Percentiles rank a stretch among this genome's conserved stretches.
These are phyloP conservation scores for Brevipalpus yothersi DNA, from an alignment of 1,140 invertebrate species.

Conservation along the genomic window DNA sequence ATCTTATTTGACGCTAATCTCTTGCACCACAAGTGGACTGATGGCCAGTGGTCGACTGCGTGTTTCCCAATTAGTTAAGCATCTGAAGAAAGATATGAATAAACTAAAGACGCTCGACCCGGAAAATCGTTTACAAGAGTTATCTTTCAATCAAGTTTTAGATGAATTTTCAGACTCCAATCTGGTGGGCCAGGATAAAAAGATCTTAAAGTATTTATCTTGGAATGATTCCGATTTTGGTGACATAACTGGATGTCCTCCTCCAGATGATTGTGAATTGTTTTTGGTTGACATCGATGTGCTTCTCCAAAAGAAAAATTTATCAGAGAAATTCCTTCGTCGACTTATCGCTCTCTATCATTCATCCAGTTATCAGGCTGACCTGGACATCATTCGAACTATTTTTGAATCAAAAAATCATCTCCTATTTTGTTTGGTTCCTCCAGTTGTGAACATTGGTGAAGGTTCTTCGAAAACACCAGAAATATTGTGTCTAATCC, in stretches of 20 bases:
- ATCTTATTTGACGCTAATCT: slow-evolving; percentile 77
- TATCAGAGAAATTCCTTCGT: slow-evolving; percentile 81
- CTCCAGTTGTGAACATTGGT: slow-evolving; percentile 35
- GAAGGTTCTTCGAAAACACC: slow-evolving; percentile 29
- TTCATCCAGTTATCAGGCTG: slow-evolving; percentile 96
- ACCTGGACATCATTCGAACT: slow-evolving; percentile 94
- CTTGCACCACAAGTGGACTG: slow-evolving; percentile 94
- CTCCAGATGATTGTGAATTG: slow-evolving; percentile 64
- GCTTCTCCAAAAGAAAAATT: slow-evolving; percentile 87
- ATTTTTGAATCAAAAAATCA: slow-evolving; percentile 95
- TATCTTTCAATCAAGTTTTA: slow-evolving; percentile 22
- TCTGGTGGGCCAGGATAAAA: slow-evolving; percentile 70
- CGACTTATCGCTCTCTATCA: slow-evolving; percentile 76
- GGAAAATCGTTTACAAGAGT: neutral
- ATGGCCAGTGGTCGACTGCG: slow-evolving; percentile 92
- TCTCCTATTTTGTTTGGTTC: slow-evolving; percentile 85
- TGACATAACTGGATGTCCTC: slow-evolving; percentile 42
- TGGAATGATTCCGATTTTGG: slow-evolving; percentile 31
- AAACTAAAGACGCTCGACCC: slow-evolving; percentile 10
- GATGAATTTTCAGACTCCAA: slow-evolving; percentile 78
- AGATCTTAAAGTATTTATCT: slow-evolving; percentile 71
- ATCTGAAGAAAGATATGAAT: slow-evolving; percentile 38
- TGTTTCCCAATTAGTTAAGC: slow-evolving; percentile 77
- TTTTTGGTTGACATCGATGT: slow-evolving; percentile 51
- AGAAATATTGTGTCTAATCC: slow-evolving; percentile 46